phyloP scores from a whole-genome alignment of 2,113 vertebrate species.

The Typhlomys cinereus region DNA sequence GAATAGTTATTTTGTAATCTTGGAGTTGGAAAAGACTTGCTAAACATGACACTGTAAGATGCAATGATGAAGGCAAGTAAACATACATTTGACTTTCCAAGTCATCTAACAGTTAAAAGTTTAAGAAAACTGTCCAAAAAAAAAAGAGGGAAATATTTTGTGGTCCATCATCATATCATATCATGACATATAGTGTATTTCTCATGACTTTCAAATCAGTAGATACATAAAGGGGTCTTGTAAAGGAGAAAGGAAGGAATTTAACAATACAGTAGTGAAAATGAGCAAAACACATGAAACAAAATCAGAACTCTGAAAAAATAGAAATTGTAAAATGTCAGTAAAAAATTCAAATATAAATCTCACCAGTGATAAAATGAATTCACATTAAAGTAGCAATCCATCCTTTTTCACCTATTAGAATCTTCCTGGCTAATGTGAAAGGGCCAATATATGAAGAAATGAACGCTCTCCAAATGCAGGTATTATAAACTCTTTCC shows the following conservation, averaged over 20 bases:
- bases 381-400: background rate
- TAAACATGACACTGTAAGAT: background rate
- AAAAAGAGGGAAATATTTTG: background rate
- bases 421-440: background rate
- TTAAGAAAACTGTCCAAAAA: background rate
- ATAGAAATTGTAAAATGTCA: background rate
- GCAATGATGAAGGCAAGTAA: conserved; percentile 19
- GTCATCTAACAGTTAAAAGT: background rate
- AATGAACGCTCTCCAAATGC: background rate
- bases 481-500: background rate
- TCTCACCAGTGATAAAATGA: background rate
- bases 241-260: background rate
- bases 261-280: background rate
- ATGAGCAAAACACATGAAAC: background rate
- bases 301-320: background rate
- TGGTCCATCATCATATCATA: background rate
- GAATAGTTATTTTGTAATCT: conserved; percentile 33
- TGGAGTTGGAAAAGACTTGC: conserved; percentile 23
- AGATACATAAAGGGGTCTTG: background rate
- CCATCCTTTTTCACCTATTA: background rate
- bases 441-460: background rate
- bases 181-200: background rate
- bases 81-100: background rate
- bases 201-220: background rate
- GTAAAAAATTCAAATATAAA: background rate